Percentiles rank a stretch among this genome's conserved stretches.
These are phyloP conservation scores for Drosophila quinaria DNA, from an alignment of 2,888 invertebrate species.

Conservation along the genomic window DNA sequence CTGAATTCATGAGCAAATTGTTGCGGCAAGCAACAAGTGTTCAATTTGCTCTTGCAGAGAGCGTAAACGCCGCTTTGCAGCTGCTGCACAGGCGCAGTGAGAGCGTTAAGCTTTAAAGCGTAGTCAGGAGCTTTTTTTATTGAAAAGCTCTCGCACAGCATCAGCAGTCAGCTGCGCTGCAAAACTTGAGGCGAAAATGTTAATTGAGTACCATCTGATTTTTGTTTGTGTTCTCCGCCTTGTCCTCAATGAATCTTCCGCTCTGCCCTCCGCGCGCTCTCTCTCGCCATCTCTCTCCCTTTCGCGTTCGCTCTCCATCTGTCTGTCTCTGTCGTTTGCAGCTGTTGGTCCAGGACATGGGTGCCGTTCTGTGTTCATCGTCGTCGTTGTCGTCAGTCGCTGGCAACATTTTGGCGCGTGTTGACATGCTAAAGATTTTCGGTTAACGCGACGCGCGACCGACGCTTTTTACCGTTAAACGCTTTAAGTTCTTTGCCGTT, in stretches of 20 bases:
- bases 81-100: slow-evolving; percentile 42
- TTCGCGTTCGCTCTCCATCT: neutral
- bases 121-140: slow-evolving; percentile 21
- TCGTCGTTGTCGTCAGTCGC: slow-evolving; percentile 80
- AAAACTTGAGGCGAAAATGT: slow-evolving; percentile 58
- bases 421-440: slow-evolving; percentile 83
- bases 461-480: slow-evolving; percentile 77
- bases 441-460: slow-evolving; percentile 67
- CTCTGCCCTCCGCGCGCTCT: slow-evolving; percentile 1
- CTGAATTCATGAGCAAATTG: neutral
- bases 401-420: slow-evolving; percentile 85
- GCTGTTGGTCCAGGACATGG: slow-evolving; percentile 5
- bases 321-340: neutral
- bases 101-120: slow-evolving; percentile 14
- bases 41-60: slow-evolving; percentile 1
- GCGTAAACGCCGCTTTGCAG: slow-evolving; percentile 42
- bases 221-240: slow-evolving; percentile 62
- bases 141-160: slow-evolving; percentile 50
- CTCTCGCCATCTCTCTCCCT: neutral
- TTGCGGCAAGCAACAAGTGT: slow-evolving; percentile 42
- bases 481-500: slow-evolving; percentile 62
- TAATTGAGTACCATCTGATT: slow-evolving; percentile 72
- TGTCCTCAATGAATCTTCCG: slow-evolving; percentile 64
- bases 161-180: slow-evolving; percentile 69
- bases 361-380: slow-evolving; percentile 37